Base-by-base conservation (phyloP, 2,888 invertebrate genomes). In the Erebia palarica region DNA sequence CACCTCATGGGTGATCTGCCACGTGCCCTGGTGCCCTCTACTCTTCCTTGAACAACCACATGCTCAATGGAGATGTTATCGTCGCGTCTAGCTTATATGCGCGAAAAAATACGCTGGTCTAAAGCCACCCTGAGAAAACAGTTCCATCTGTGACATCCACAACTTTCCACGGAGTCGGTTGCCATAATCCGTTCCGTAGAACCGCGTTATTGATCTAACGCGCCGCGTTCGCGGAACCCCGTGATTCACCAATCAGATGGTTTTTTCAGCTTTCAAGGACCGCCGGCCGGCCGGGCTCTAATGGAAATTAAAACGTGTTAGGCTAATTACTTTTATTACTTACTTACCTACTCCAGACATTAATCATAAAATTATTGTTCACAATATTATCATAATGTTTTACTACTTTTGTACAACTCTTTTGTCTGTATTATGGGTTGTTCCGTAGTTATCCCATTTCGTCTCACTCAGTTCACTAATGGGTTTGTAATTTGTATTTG, bases 151-250 rank as follows among this genome's bases (percentile, higher is more conserved):
- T 59, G 58, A 59, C 27, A 36, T 36, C 5, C 27, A n/a, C 27
- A 3, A 27, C 27, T 58, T 58, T 53, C 55, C 36, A 44, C 47
- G 47, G 49, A 21, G n/a, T 55, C 16, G 14, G 58, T 65, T n/a
- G n/a, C 47, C 44, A 66, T 61, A 70, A 73, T 70, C 60, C 63
- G 65, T 76, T 69, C 67, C 63, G 67, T 71, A 61, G 75, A 76
- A 74, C 64, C 61, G 65, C 42, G 42, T 71, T 67, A 76, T 77
- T 74, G 69, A 77, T 77, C 76, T 78, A 79, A 78, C 77, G 73
- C 75, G 77, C 81, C 81, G 77, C 78, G 60, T 76, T 76, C 77
- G 58, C 59, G 36, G 77, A 77, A 77, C 42, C 53, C 69, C 51
- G 71, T 75, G 72, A 75, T 70, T 75, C 70, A 66, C 74, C 73